Evolutionary conservation across 2,113 vertebrate species (phyloP).

Genomic region (Enhydra lutris): DNA sequence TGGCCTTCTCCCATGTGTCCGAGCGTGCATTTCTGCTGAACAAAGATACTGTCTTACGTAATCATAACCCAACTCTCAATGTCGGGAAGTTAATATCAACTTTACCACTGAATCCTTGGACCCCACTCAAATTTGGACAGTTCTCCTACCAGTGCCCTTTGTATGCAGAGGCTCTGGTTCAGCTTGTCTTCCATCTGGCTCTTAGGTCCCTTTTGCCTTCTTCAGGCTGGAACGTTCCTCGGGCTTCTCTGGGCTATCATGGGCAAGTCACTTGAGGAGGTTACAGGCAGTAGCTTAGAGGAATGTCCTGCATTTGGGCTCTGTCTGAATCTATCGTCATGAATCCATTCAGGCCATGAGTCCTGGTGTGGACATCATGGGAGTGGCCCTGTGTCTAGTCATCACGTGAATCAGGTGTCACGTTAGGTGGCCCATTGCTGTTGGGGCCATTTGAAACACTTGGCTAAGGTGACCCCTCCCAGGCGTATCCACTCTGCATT

Average conservation of each 20-base stretch:
- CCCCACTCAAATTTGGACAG: not conserved
- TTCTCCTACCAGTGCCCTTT: not conserved
- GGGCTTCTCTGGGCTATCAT: rapidly evolving
- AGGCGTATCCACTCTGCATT: rapidly evolving
- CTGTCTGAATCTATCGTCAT: not conserved
- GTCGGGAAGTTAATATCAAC: not conserved
- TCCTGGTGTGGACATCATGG: not conserved
- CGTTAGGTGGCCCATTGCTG: not conserved
- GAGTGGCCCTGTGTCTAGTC: not conserved
- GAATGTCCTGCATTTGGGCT: not conserved
- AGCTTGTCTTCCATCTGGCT: rapidly evolving
- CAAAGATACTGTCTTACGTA: not conserved
- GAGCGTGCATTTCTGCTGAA: not conserved
- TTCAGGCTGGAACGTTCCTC: not conserved
- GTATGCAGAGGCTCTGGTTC: not conserved
- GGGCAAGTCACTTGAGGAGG: not conserved
- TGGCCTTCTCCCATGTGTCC: not conserved
- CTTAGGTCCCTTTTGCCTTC: too few relatives aligned
- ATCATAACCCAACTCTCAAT: not conserved
- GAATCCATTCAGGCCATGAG: not conserved
- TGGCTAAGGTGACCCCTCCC: not conserved
- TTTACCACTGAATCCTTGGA: not conserved
- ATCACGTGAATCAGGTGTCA: too few relatives aligned
- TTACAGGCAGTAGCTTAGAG: rapidly evolving
- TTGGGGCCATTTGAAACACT: too few relatives aligned